Evolutionary conservation across 2,888 invertebrate species (phyloP).

Genomic region (Trichogramma evanescens): DNA sequence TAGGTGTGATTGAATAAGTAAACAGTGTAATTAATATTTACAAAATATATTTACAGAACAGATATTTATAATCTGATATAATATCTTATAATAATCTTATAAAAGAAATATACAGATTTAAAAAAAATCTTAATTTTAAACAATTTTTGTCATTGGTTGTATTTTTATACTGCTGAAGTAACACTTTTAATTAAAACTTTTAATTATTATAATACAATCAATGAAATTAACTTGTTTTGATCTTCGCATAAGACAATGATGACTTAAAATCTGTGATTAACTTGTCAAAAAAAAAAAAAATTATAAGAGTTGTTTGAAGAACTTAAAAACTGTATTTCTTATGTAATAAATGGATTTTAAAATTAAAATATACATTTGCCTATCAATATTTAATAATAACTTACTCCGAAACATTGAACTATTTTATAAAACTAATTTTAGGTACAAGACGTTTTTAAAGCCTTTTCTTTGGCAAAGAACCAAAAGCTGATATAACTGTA

Average conservation of each 20-base stretch:
- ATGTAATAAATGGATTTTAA: neutral
- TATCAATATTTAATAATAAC: slow-evolving; percentile 13
- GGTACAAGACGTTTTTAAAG: slow-evolving; percentile 33
- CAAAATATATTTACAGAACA: too few relatives aligned
- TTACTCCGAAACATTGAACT: neutral
- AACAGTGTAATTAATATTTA: too few relatives aligned
- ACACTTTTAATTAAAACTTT: neutral
- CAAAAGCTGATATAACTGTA: slow-evolving; percentile 88
- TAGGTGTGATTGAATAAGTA: too few relatives aligned
- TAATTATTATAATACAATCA: neutral
- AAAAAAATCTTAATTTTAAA: too few relatives aligned
- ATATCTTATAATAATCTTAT: too few relatives aligned
- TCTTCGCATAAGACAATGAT: neutral
- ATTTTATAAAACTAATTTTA: neutral
- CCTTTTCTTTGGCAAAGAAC: slow-evolving; percentile 77
- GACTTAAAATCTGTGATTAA: neutral
- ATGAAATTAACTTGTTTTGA: neutral
- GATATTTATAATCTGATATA: too few relatives aligned
- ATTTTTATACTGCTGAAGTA: neutral
- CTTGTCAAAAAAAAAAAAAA: neutral
- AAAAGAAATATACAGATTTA: too few relatives aligned
- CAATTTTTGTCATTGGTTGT: too few relatives aligned
- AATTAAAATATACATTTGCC: slow-evolving; percentile 1
- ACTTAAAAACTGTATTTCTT: neutral
- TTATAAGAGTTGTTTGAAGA: neutral